A percentile compares a stretch with the other conserved stretches of the same genome.
Evolutionary conservation across 2,113 vertebrate species (phyloP).

Genomic region (Rousettus leschenaultii): DNA sequence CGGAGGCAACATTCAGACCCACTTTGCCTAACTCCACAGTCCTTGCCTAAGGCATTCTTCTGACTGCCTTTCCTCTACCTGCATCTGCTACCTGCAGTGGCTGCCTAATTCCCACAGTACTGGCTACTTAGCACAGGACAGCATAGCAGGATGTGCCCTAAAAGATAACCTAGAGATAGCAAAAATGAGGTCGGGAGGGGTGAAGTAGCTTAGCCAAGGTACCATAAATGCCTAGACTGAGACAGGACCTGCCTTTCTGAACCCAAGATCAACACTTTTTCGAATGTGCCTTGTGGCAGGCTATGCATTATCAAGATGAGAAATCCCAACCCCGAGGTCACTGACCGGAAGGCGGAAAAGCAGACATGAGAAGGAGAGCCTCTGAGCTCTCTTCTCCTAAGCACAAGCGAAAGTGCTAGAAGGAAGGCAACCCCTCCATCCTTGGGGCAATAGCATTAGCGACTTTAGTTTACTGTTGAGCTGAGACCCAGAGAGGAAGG

Average conservation of each 20-base stretch:
- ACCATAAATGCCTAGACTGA: neutral
- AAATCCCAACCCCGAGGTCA: neutral
- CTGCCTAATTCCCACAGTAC: neutral
- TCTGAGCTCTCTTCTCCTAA: neutral
- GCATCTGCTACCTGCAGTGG: too few species aligned
- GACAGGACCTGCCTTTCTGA: neutral
- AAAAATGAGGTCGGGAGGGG: neutral
- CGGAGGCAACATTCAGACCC: neutral
- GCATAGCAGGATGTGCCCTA: neutral
- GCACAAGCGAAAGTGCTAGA: neutral
- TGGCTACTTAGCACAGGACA: neutral
- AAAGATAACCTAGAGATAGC: neutral
- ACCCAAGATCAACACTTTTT: neutral
- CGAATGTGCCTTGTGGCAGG: neutral
- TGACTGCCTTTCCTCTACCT: neutral
- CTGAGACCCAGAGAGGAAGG: neutral
- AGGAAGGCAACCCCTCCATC: neutral
- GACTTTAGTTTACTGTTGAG: neutral
- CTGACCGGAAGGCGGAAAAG: neutral
- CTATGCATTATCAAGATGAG: neutral
- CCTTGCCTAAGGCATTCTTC: neutral
- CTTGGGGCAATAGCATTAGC: neutral
- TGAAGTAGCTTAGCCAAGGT: neutral
- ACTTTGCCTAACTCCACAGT: neutral
- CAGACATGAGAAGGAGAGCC: neutral